Base-by-base conservation (phyloP, 2,797 vertebrate species). In the Etheostoma nigrum region DNA sequence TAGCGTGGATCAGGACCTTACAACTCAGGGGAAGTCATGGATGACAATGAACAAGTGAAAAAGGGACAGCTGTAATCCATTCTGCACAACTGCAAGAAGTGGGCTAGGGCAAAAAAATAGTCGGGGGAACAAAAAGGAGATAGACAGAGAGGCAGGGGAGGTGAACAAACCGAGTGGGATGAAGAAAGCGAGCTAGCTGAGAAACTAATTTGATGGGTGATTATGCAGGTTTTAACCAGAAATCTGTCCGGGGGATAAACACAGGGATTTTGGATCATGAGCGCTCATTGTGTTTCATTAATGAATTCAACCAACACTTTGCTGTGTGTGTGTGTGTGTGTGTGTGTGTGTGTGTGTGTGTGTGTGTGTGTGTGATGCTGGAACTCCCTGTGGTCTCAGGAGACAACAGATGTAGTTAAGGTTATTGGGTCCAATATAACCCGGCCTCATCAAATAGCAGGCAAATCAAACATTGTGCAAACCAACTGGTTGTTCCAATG, bases 151-250 rank as follows among this genome's bases (percentile, higher is more conserved):
- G 64, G 55, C 7, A 49, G 70, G 16, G 60, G 53, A 79, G 64
- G 66, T 7, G 5, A 57, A 72, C 49, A 54, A 30, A 70, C 27
- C 1, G 40, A 66, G 72, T 48, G 62, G 53, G 67, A 76, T 65
- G 49, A 66, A 74, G 81, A 78, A 78, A 78, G 70, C 57, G 42
- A 69, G 67, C 49, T 63, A 64, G 58, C 64, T 60, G 47, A 58
- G 79, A 83, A 72, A 78, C 49, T 47, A 84, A 85, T 87, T 64
- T 78, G 79, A 85, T 76, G 67, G 68, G 74, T 66, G 72, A 90
- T 87, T 86, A 89, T 84, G 77, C 74, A 73, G 83, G 74, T 85
- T 90, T 85, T 76, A 81, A 76, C 47, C 72, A 74, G 65, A 86
- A 83, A 81, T 86, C 66, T 84, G 71, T 76, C 80, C 62, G 45